Percentiles rank a stretch among this genome's conserved stretches.
Evolutionary conservation across 2,113 vertebrate species (phyloP).

Genomic region (Marmota flaviventris): DNA sequence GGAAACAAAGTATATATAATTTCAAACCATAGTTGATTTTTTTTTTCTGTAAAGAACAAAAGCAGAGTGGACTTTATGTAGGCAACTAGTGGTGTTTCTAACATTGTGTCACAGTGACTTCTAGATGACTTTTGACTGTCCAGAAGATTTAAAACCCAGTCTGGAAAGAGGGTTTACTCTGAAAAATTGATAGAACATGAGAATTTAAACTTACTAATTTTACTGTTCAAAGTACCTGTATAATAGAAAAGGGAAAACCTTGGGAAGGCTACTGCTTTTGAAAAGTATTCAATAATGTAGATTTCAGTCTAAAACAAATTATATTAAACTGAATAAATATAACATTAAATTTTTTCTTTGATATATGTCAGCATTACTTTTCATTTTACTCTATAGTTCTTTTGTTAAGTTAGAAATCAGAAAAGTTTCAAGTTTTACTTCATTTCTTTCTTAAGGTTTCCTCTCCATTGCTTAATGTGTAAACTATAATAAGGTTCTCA

Average conservation of each 20-base stretch:
- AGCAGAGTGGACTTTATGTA: neutral
- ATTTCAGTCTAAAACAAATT: neutral
- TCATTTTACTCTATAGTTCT: neutral
- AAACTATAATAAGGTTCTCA: neutral
- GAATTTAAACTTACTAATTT: constrained; percentile 26
- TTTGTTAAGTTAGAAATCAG: neutral
- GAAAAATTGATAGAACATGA: neutral
- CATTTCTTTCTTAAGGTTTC: neutral
- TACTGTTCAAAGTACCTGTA: neutral
- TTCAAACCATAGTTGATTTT: neutral
- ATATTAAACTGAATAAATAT: neutral
- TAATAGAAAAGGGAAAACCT: neutral
- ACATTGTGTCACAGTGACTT: neutral
- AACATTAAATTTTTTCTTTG: neutral
- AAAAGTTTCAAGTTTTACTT: neutral
- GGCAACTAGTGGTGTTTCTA: neutral
- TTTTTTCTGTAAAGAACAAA: neutral
- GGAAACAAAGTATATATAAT: neutral
- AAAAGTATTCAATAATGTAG: neutral
- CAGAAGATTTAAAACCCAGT: neutral
- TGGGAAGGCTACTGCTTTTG: neutral
- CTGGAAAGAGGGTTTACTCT: neutral
- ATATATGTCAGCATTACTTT: neutral
- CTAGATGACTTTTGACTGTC: neutral
- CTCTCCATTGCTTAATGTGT: neutral